Evolutionary conservation across 2,797 vertebrate genomes (phyloP).

Genomic region (Cetoscarus ocellatus): DNA sequence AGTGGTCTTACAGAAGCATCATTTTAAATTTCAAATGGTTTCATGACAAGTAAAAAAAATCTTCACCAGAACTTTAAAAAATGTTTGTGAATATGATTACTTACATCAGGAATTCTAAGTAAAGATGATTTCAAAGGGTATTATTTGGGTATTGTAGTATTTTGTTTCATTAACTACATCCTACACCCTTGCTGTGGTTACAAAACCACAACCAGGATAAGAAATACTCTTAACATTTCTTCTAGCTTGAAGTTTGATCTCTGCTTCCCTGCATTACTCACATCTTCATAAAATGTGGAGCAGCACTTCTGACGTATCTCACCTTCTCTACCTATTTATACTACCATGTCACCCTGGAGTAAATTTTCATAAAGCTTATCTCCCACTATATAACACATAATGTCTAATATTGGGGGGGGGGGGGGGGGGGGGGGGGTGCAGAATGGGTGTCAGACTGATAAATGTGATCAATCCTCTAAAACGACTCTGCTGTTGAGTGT

Average conservation of each 20-base stretch:
- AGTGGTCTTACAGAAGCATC: no score
- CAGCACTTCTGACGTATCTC: constrained; percentile 41
- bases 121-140: background rate
- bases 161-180: background rate
- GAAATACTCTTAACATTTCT: constrained; percentile 1
- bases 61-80: no score
- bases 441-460: constrained; percentile 61
- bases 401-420: constrained; percentile 48
- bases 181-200: background rate
- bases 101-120: background rate
- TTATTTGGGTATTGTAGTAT: background rate
- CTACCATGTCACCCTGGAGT: constrained; percentile 44
- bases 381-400: constrained; percentile 52
- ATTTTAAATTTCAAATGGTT: no score
- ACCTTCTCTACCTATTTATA: constrained; percentile 52
- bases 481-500: constrained; percentile 53
- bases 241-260: constrained; percentile 26
- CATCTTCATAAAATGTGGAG: constrained; percentile 46
- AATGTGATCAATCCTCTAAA: constrained; percentile 60
- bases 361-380: constrained; percentile 64
- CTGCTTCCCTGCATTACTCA: constrained; percentile 42
- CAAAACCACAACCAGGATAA: background rate
- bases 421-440: constrained; percentile 5
- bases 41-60: no score
- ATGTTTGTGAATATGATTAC: no score